Evolutionary conservation across 2,888 invertebrate species (phyloP), one percentile per base, ranked within the genome.

Genomic region (Melinaea menophilus): DNA sequence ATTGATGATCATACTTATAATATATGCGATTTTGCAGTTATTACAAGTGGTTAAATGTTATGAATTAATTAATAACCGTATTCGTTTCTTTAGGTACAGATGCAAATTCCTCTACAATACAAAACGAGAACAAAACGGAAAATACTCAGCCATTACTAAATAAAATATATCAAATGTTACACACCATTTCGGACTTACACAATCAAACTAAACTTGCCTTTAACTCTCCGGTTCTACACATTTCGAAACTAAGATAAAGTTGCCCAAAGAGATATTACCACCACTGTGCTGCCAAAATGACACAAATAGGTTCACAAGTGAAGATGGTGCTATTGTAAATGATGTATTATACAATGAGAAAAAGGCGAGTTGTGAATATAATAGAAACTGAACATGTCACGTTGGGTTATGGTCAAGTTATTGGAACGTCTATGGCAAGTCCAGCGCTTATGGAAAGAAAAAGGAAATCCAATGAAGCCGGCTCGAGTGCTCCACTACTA

Each of bases 81-180:
- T 22, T 22, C 22, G 22, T 22, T 22, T 22, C 22, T 22, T 22
- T 22, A 22, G 22, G 22, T 22, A 22, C 22, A 22, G 1, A 22
- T 22, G 22, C 88, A 31, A 88, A 88, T 48, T 73, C 80, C 34
- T 77, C 86, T 59, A 82, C 74, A 63, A 73, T 81, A 67, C 73
- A 79, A 64, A 79, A 81, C 64, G 79, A 80, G 62, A 78, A 79
- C 57, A 71, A 77, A 62, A 72, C 76, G 65, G 75, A 72, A 56
- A 72, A 71, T 55, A 75, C 81, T 31, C 82, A 77, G 35, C 89
- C 90, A 48, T 88, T 82, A 37, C 75, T 90, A 64, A 90, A 86
- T 75, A 86, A 81, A 79, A 74, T 88, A 64, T 90, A 88, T 77
- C 82, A 86, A 82, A 88, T 90, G 85, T 79, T 90, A 68, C 84